These are phyloP conservation scores for Otus sunia DNA, from an alignment of 2,113 vertebrate species.

Conservation along the genomic window DNA sequence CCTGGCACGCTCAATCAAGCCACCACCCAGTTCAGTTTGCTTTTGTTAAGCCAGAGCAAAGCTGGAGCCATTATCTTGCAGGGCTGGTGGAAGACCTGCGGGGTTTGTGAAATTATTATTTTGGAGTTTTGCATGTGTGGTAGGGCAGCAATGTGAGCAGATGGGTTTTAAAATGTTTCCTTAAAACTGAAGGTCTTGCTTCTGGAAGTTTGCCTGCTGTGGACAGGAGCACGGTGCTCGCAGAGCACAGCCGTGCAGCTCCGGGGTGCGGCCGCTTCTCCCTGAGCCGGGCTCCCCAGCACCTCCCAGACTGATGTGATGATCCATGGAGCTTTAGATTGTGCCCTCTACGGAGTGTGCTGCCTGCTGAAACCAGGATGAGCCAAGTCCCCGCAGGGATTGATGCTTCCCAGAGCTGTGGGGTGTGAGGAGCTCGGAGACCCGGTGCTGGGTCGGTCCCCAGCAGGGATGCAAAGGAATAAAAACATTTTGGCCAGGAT, in stretches of 20 bases:
- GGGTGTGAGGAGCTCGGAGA: background rate
- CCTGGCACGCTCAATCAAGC: background rate
- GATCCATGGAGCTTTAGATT: background rate
- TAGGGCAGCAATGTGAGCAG: background rate
- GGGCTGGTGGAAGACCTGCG: background rate
- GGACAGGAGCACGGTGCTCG: rapidly evolving
- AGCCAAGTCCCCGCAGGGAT: background rate
- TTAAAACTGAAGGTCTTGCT: background rate
- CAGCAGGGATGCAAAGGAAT: background rate
- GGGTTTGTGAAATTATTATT: background rate
- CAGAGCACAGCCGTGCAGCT: background rate
- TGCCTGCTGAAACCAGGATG: background rate
- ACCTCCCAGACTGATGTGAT: background rate
- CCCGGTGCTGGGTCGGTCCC: background rate
- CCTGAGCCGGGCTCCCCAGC: background rate
- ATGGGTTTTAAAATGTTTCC: background rate
- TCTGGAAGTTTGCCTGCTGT: background rate
- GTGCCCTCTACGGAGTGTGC: rapidly evolving
- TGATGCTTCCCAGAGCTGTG: background rate
- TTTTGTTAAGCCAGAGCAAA: rapidly evolving
- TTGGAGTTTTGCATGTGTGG: rapidly evolving
- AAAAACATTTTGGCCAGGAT: background rate
- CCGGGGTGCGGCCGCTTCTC: background rate
- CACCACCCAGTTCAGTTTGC: background rate
- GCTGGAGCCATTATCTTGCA: background rate